Evolutionary conservation across 37 sponge, comb jelly and placozoan species (phyloP), one percentile per base, ranked within the genome.

Genomic region (Crambe crambe): DNA sequence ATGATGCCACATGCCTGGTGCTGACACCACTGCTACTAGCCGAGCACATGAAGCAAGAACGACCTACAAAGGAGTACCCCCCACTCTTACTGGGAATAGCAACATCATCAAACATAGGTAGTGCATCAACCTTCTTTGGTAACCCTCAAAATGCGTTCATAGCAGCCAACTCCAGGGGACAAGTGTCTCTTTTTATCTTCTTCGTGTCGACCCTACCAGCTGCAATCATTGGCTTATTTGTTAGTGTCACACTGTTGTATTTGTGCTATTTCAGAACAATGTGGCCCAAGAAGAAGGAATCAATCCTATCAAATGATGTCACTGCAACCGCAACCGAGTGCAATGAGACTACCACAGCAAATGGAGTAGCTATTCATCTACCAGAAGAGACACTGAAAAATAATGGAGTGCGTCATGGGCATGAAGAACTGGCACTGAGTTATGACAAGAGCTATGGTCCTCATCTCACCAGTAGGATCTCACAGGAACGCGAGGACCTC

Each of bases 71-170:
- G 0, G 94, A 94, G 47, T 40, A 80, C 37, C 72, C 78, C 4
- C 85, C 90, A 21, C 57, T 94, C 32, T 66, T 79, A 27, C 76
- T 94, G 12, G 94, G 83, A 4, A 94, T 94, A 37, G 94, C 94
- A 4, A 94, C 94, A 8, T 94, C 90, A 35, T 72, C 91, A 17
- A 94, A 94, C 66, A 94, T 94, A 61, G 95, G 95, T 18, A 94
- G 95, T 81, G 88, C 91, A 3, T 88, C 95, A 21, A 94, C 95
- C 0, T 78, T 94, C 57, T 90, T 94, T 70, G 95, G 95, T 9
- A 94, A 94, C 61, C 95, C 95, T 2, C 91, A 94, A 79, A 94
- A 94, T 72, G 95, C 95, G 3, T 90, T 90, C 77, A 94, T 94
- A 66, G 95, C 91, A 25, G 79, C 79, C 44, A 68, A 79, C 56